Base-by-base conservation (phyloP, 2,113 vertebrate species). In the Austrofundulus limnaeus region DNA sequence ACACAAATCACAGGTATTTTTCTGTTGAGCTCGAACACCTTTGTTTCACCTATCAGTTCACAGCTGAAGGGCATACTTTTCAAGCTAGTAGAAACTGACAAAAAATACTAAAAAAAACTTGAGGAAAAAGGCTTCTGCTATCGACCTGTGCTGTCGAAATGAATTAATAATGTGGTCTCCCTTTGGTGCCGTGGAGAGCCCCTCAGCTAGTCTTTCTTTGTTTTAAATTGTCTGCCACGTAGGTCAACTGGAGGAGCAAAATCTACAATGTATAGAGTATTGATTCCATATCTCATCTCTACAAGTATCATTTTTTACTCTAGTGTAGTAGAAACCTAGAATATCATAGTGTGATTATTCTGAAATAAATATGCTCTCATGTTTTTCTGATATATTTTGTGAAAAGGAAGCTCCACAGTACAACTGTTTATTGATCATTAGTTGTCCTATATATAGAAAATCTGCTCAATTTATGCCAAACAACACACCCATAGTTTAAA, bases 151-250 rank as follows among this genome's bases (percentile, higher is more conserved):
- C 75, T 89, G 80, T 83, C 80, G 60, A 83, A 72, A 86, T 88
- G 66, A 90, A 90, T 92, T 82, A 90, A 87, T 90, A 87, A 88
- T 69, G 73, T 47, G 54, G 54, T 61, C 72, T 77, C 68, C 70
- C 75, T 84, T 86, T 52, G 81, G 81, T 73, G 68, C 71, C 34
- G 25, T 63, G 72, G 79, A 65, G 50, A 76, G 77, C 67, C 43
- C 76, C 83, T 63, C 77, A 77, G 82, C 78, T 72, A 60, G 70
- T 75, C 77, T 72, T 72, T 39, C 73, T 81, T 66, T 54, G 61
- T 84, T 88, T 86, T 85, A 83, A 91, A 89, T 81, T 82, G 76
- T 87, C 77, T 72, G 86, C 86, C 87, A 82, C 83, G 85, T 72
- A 80, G 85, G 78, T 84, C 90, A 85, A 85, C 83, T 41, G 77